phyloP scores from a whole-genome alignment of 2,113 vertebrate species.

The Phalacrocorax brasilianus region DNA sequence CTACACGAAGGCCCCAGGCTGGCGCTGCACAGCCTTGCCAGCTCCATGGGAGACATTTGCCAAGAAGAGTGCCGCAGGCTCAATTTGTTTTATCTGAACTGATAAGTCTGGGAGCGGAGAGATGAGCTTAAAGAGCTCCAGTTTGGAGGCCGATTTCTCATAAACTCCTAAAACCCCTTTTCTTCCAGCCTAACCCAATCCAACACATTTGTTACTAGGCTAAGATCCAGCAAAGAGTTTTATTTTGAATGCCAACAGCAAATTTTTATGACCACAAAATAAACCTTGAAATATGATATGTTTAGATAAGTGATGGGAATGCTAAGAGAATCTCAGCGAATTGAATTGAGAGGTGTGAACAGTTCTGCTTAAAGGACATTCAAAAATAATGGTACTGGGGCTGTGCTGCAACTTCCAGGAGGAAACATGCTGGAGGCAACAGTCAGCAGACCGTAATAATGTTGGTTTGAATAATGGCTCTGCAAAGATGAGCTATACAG shows the following conservation, averaged over 20 bases:
- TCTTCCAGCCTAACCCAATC: background rate
- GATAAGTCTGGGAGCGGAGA: background rate
- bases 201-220: background rate
- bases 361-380: background rate
- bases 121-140: background rate
- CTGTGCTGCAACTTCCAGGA: background rate
- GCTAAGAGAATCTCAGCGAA: background rate
- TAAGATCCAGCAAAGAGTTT: constrained; percentile 8
- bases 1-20: background rate
- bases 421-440: constrained; percentile 5
- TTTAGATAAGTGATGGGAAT: constrained; percentile 31
- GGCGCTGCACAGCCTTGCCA: background rate
- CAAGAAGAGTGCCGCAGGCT: background rate
- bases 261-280: constrained; percentile 29
- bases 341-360: constrained; percentile 36
- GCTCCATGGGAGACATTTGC: background rate
- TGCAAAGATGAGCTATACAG: background rate
- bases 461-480: background rate
- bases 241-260: constrained; percentile 12
- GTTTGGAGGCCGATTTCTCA: background rate
- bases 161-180: background rate
- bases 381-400: background rate
- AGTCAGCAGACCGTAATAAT: background rate
- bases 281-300: constrained; percentile 34
- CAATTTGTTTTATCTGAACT: background rate